Evolutionary conservation across 2,113 vertebrate genomes (phyloP), one percentile per base, ranked within the genome.

Genomic region (Lucifuga dentata): DNA sequence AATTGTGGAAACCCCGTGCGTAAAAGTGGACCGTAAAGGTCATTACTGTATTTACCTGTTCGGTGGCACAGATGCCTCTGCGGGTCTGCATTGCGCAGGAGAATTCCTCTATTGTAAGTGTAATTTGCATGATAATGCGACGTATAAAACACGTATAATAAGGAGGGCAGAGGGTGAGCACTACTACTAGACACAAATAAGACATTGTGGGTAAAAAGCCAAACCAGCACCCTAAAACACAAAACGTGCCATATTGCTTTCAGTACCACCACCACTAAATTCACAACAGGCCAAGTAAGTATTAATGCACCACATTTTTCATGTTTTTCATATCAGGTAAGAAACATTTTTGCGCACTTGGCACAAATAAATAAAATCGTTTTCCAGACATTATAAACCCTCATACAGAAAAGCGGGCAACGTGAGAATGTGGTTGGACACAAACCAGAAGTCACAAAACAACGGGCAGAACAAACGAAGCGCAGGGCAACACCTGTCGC

Each of bases 401-500:
- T 45, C 33, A n/a, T 16, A 8, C 43, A 38, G 65, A 43, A 32
- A 43, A 73, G 52, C 33, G 17, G 36, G 26, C 40, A 64, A 68
- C 63, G 51, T 77, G 77, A 77, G 84, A 83, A 71, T 66, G 73
- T 59, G 61, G 43, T 72, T 39, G 33, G 71, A 78, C 73, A 76
- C 69, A 80, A 83, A 86, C 83, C 88, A 85, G 78, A 56, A 90
- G 73, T 80, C 85, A 88, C 85, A 67, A 71, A 83, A 87, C 75
- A 81, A 81, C 83, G 75, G 58, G 44, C 40, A 86, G 85, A 93
- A 94, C 90, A 94, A 94, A 94, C 78, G 91, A 90, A 91, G 90
- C 46, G 78, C 83, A 81, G 92, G 76, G 58, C 44, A 94, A 95
- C 95, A 95, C 94, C 94, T 95, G 94, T 95, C 93, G 91, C 88